These are phyloP conservation scores for Hydrozoanthus gracilis DNA, from an alignment of 92 coral and sea anemone species.

Conservation along the genomic window DNA sequence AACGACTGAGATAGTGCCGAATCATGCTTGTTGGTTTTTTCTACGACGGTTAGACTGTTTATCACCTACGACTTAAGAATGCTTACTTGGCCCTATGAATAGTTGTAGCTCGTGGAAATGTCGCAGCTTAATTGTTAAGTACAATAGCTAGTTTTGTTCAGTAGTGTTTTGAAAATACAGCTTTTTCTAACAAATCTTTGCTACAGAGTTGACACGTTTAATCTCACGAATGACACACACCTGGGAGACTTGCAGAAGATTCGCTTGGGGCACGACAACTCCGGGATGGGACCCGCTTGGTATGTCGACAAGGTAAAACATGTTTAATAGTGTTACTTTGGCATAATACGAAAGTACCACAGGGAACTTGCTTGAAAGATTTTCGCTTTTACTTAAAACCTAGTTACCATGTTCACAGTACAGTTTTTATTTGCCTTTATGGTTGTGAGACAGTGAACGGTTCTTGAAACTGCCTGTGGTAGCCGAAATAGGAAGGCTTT, in stretches of 20 bases:
- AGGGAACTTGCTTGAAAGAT: background rate
- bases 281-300: slow-evolving; percentile 47
- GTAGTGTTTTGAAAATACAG: background rate
- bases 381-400: background rate
- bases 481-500: too few relatives aligned
- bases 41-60: too few relatives aligned
- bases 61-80: too few relatives aligned
- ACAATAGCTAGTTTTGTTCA: background rate
- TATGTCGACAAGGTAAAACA: slow-evolving; percentile 46
- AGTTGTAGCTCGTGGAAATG: too few relatives aligned
- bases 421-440: too few relatives aligned
- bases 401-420: background rate
- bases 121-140: too few relatives aligned
- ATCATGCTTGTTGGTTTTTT: too few relatives aligned
- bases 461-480: too few relatives aligned
- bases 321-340: background rate
- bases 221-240: slow-evolving; percentile 30
- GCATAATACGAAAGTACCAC: background rate
- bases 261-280: slow-evolving; percentile 41
- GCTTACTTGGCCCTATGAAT: too few relatives aligned
- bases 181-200: background rate
- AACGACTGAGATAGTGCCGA: too few relatives aligned
- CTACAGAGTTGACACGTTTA: slow-evolving; percentile 29
- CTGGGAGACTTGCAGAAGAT: slow-evolving; percentile 46
- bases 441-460: too few relatives aligned